phyloP scores from a whole-genome alignment of 2,113 vertebrate species.

The Brachirus orientalis region DNA sequence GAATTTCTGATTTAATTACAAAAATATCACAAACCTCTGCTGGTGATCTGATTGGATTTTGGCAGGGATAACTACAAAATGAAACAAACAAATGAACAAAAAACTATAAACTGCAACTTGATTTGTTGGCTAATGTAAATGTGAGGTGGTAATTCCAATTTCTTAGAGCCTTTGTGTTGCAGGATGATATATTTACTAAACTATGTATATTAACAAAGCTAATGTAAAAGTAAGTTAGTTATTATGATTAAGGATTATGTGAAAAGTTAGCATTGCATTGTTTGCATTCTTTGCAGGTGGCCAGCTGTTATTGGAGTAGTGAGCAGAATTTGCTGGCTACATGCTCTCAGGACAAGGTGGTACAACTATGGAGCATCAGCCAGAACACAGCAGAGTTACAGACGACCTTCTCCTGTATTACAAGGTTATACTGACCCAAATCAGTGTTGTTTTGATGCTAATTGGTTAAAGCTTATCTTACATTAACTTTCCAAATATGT shows the following conservation, averaged over 20 bases:
- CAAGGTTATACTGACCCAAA: conserved; percentile 48
- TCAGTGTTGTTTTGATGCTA: not conserved
- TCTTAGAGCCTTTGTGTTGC: too few species aligned
- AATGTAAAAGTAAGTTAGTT: not conserved
- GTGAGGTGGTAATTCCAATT: too few species aligned
- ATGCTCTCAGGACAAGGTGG: conserved; percentile 82
- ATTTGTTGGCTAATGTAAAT: too few species aligned
- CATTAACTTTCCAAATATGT: too few species aligned
- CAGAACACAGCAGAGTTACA: conserved; percentile 75
- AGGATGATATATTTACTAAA: too few species aligned
- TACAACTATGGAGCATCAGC: conserved; percentile 81
- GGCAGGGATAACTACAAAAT: too few species aligned
- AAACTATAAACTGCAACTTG: too few species aligned
- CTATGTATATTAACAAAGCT: not conserved
- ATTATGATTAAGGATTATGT: not conserved
- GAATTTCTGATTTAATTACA: too few species aligned
- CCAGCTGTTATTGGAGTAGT: conserved; percentile 81
- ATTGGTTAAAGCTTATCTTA: not conserved
- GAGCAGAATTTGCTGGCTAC: conserved; percentile 81
- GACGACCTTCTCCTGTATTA: conserved; percentile 78
- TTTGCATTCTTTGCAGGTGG: conserved; percentile 70
- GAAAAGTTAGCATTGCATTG: not conserved
- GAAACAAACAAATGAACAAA: too few species aligned
- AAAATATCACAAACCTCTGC: too few species aligned
- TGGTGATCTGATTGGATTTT: too few species aligned